Evolutionary conservation across 2,113 vertebrate genomes (phyloP).

Genomic region (Solea solea): DNA sequence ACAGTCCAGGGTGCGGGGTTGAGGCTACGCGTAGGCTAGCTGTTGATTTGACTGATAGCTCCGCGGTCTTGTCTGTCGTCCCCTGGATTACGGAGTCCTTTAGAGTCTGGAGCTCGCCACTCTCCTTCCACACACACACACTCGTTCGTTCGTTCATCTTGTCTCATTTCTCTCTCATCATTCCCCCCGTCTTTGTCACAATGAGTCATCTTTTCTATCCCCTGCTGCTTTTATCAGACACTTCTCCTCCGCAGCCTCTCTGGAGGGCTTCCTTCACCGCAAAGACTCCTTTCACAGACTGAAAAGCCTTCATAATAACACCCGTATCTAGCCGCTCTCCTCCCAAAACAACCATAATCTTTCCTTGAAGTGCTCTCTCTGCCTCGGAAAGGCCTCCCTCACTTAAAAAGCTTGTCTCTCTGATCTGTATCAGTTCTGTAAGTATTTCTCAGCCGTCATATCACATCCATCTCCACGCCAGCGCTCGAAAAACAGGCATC

Average conservation of each 20-base stretch:
- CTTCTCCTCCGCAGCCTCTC: slow-evolving; percentile 34
- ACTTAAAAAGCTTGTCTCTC: slow-evolving; percentile 20
- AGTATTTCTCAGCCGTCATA: slow-evolving; percentile 25
- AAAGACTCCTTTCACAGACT: slow-evolving; percentile 37
- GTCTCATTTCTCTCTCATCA: slow-evolving; percentile 31
- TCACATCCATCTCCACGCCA: slow-evolving; percentile 11
- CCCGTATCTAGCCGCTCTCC: slow-evolving; percentile 41
- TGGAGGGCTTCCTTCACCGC: slow-evolving; percentile 20
- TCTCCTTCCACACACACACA: slow-evolving; percentile 19
- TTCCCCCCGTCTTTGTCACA: slow-evolving; percentile 47
- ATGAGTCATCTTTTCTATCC: slow-evolving; percentile 52
- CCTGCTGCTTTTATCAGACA: slow-evolving; percentile 48
- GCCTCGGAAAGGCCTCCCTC: slow-evolving; percentile 38
- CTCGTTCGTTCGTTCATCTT: slow-evolving; percentile 4
- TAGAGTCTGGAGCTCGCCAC: slow-evolving; percentile 12
- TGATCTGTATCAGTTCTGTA: slow-evolving; percentile 23
- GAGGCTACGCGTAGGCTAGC: slow-evolving; percentile 31
- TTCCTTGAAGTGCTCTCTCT: slow-evolving; percentile 24
- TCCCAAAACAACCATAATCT: slow-evolving; percentile 25
- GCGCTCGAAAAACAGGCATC: slow-evolving; percentile 18
- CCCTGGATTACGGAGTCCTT: slow-evolving; percentile 26
- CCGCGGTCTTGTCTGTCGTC: slow-evolving; percentile 22
- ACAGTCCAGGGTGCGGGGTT: slow-evolving; percentile 18
- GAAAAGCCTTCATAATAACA: slow-evolving; percentile 48
- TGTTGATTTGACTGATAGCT: slow-evolving; percentile 42